Evolutionary conservation across 2,113 vertebrate species (phyloP), one percentile per base, ranked within the genome.

Genomic region (Rhinolophus ferrumequinum): DNA sequence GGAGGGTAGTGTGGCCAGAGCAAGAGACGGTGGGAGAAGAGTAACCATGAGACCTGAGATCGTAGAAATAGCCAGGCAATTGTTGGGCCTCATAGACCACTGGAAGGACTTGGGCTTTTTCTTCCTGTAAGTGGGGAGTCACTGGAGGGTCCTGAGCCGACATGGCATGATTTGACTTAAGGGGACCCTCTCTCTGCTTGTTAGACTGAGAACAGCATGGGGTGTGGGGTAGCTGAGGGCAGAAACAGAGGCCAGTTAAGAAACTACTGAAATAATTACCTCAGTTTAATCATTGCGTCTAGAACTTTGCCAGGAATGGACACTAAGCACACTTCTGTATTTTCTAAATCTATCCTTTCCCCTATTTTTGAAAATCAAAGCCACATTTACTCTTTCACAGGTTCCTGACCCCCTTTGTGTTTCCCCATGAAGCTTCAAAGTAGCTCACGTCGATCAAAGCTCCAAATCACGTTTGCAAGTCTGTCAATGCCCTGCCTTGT

Each of bases 401-500:
- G 47, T 58, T 84, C 82, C 84, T n/a, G 33, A 35, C 41, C 6
- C 5, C 3, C 56, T 41, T 64, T 70, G 16, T 66, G 10, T 16
- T 30, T 88, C 54, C 60, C 15, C 9, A 33, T 0, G 5, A 41
- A 38, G 24, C 56, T 47, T 38, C 66, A 41, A 19, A 77, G 41
- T 3, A 21, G 41, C 67, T 69, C 22, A 0, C 4, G 0, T 5
- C 13, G 50, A 5, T 22, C 52, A 64, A 8, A 24, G 1, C 26
- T 62, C 62, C 35, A 11, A 15, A 14, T 2, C 26, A 2, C 18
- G 1, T 69, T 2, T 24, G 26, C 52, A 33, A 22, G 3, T 26
- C 28, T 16, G 8, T 62, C 56, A 1, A 28, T 18, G 76, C 14
- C 84, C 72, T 6, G 22, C 35, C 50, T 56, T 2, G 0, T 41